These are phyloP conservation scores for Drosophila rhopaloa DNA, from an alignment of 1,140 invertebrate species.

Conservation along the genomic window DNA sequence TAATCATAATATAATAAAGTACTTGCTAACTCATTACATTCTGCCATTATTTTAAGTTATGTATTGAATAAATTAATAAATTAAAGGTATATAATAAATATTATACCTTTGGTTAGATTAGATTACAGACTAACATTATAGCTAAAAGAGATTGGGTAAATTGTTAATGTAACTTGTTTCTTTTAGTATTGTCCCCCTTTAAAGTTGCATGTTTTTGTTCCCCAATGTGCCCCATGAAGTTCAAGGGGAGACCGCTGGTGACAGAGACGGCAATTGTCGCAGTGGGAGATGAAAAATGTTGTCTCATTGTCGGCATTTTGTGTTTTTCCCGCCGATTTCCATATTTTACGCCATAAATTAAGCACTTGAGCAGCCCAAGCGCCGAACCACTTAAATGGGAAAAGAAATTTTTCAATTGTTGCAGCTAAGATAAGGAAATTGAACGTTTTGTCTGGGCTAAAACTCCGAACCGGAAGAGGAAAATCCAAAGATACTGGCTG, in stretches of 20 bases:
- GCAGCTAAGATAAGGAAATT: slow-evolving; percentile 69
- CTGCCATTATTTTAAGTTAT: no score
- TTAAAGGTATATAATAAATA: no score
- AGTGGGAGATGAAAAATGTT: slow-evolving; percentile 63
- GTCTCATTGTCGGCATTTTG: slow-evolving; percentile 73
- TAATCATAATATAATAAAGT: no score
- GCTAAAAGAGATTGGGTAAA: no score
- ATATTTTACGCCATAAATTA: slow-evolving; percentile 81
- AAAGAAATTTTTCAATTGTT: slow-evolving; percentile 51
- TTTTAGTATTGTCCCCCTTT: no score
- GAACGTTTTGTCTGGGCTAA: slow-evolving; percentile 44
- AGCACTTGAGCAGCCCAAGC: slow-evolving; percentile 53
- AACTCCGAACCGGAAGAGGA: slow-evolving; percentile 62
- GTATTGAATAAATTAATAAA: no score
- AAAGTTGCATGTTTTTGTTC: no score
- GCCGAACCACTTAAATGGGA: slow-evolving; percentile 51
- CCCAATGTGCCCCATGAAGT: slow-evolving; percentile 40
- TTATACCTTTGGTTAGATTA: no score
- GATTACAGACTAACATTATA: no score
- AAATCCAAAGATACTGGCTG: slow-evolving; percentile 27
- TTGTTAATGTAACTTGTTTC: no score
- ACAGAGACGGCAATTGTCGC: slow-evolving; percentile 6
- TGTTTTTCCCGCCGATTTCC: slow-evolving; percentile 65
- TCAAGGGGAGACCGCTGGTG: slow-evolving; percentile 43
- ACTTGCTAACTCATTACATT: no score